These are phyloP conservation scores for Panzeria rudis DNA, from an alignment of 2,888 invertebrate species.

Conservation along the genomic window DNA sequence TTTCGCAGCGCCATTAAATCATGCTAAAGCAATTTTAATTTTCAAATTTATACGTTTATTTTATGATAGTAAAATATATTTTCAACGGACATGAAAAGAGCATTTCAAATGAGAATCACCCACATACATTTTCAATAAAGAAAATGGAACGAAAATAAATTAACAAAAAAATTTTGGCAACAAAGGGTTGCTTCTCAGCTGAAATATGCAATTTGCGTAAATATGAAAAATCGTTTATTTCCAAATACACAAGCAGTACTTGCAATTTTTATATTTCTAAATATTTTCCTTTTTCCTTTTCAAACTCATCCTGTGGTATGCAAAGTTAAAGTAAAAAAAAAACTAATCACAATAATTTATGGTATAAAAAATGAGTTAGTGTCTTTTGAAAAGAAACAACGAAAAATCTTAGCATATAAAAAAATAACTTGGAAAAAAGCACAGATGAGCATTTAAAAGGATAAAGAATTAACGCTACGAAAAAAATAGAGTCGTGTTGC, in stretches of 20 bases:
- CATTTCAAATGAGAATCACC: no score
- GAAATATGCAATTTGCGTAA: constrained; percentile 2
- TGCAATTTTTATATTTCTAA: not conserved
- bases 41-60: no score
- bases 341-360: constrained; percentile 69
- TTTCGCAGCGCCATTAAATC: no score
- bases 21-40: no score
- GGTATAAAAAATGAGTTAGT: constrained; percentile 50
- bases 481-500: constrained; percentile 53
- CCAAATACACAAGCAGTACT: not conserved
- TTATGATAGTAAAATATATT: no score
- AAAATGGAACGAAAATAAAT: not conserved
- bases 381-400: constrained; percentile 69
- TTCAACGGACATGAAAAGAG: no score
- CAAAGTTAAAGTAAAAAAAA: constrained; percentile 48
- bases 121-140: not conserved
- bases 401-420: constrained; percentile 73
- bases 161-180: not conserved
- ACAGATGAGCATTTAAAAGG: constrained; percentile 74
- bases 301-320: constrained; percentile 44
- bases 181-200: constrained; percentile 27
- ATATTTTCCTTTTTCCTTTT: not conserved
- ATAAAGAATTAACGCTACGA: constrained; percentile 61
- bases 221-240: not conserved
- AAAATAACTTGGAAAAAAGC: constrained; percentile 72